Percentiles rank a stretch among this genome's conserved stretches.
Conservation (phyloP, 1,140 invertebrate species). For the Cydia pomonella region DNA sequence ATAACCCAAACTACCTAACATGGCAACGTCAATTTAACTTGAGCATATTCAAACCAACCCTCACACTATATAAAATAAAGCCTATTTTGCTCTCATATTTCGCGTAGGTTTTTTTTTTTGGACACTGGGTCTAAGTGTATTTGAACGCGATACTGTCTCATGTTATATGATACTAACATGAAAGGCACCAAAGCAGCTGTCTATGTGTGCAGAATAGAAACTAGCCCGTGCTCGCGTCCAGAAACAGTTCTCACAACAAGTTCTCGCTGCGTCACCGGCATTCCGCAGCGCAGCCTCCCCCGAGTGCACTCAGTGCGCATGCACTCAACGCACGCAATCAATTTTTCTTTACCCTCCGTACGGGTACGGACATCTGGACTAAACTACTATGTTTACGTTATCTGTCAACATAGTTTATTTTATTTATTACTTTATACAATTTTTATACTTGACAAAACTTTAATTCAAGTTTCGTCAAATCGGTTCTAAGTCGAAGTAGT, state of each 20-base stretch:
- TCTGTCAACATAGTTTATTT: too few relatives aligned
- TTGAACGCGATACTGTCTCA: neutral
- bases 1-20: neutral
- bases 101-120: neutral
- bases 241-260: slow-evolving; percentile 75
- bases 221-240: slow-evolving; percentile 45
- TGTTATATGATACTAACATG: neutral
- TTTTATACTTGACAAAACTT: too few relatives aligned
- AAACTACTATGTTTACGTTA: neutral
- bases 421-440: too few relatives aligned
- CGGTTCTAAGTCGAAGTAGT: too few relatives aligned
- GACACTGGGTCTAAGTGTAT: neutral
- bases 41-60: too few relatives aligned
- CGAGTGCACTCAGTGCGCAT: slow-evolving; percentile 70
- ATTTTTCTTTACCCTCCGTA: slow-evolving; percentile 53
- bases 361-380: neutral
- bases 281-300: slow-evolving; percentile 66
- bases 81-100: neutral
- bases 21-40: too few relatives aligned
- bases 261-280: slow-evolving; percentile 76
- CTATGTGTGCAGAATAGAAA: slow-evolving; percentile 16
- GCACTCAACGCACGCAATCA: slow-evolving; percentile 65
- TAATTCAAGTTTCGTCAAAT: too few relatives aligned
- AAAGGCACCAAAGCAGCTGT: neutral
- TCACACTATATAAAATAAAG: neutral